Evolutionary conservation across 2,888 invertebrate species (phyloP).

Genomic region (Aquatica leii): DNA sequence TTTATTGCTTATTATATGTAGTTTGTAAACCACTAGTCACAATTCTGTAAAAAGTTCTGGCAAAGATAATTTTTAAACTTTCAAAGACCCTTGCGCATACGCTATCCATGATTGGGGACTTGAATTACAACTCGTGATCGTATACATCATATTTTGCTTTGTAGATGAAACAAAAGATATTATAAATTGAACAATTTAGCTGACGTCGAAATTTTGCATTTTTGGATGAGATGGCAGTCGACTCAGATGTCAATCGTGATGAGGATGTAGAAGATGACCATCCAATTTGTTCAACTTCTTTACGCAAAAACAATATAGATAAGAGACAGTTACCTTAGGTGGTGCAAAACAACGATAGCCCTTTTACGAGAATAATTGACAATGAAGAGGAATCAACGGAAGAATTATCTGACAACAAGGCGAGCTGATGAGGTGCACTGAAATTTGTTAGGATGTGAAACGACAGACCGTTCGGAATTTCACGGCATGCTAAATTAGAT

Average conservation of each 20-base stretch:
- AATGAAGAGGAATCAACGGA: not conserved
- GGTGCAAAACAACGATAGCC: not conserved
- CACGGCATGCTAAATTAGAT: not conserved
- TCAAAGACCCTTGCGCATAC: too few relatives aligned
- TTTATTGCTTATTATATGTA: too few relatives aligned
- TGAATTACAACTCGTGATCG: too few relatives aligned
- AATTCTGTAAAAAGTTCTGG: too few relatives aligned
- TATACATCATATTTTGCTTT: too few relatives aligned
- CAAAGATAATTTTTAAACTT: too few relatives aligned
- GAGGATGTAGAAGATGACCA: constrained; percentile 8
- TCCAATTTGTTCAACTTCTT: not conserved
- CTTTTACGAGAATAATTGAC: not conserved
- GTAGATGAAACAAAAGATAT: not conserved
- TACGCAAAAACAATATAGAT: too few relatives aligned
- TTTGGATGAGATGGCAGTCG: constrained; percentile 8
- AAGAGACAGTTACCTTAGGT: not conserved
- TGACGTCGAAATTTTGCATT: not conserved
- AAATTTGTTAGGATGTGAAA: not conserved
- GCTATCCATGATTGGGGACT: too few relatives aligned
- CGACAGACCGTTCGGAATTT: not conserved
- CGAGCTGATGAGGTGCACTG: not conserved
- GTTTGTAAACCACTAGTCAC: too few relatives aligned
- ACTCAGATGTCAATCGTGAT: constrained; percentile 13
- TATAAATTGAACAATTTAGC: not conserved
- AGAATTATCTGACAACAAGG: not conserved